Conservation (phyloP, 2,888 invertebrate genomes). For the Abscondita cerata region DNA sequence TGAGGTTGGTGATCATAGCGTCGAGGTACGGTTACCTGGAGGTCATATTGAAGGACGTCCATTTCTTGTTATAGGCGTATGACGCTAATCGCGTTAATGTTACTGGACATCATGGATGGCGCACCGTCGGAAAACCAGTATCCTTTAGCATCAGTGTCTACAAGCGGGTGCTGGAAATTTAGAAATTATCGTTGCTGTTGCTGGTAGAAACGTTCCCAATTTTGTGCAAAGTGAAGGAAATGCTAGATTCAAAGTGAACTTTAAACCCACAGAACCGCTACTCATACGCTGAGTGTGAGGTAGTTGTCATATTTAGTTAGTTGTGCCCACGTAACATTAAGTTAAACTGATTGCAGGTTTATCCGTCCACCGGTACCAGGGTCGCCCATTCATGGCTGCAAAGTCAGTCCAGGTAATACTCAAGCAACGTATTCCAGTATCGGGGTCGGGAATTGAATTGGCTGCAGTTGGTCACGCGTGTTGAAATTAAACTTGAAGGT, state of each 20-base stretch:
- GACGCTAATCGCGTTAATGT: conserved; percentile 95
- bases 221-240: conserved; percentile 98
- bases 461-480: conserved; percentile 71
- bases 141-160: conserved; percentile 91
- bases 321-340: too few species aligned
- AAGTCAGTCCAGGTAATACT: conserved; percentile 71
- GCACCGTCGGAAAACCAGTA: conserved; percentile 88
- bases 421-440: conserved; percentile 68
- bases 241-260: conserved; percentile 92
- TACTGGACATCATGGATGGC: conserved; percentile 91
- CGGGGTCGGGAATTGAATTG: conserved; percentile 73
- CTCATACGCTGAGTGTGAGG: conserved; percentile 89
- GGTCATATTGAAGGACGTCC: conserved; percentile 94
- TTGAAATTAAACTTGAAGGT: conserved; percentile 66
- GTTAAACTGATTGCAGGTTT: conserved; percentile 60
- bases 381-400: conserved; percentile 94
- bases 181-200: conserved; percentile 97
- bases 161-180: conserved; percentile 92
- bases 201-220: conserved; percentile 96
- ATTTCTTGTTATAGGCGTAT: conserved; percentile 93
- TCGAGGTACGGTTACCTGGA: conserved; percentile 76
- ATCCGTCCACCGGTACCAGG: conserved; percentile 82
- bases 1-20: conserved; percentile 93
- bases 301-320: conserved; percentile 53
- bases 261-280: conserved; percentile 95